Conservation (phyloP, 2,888 invertebrate genomes). For the Cremastinae sp. region DNA sequence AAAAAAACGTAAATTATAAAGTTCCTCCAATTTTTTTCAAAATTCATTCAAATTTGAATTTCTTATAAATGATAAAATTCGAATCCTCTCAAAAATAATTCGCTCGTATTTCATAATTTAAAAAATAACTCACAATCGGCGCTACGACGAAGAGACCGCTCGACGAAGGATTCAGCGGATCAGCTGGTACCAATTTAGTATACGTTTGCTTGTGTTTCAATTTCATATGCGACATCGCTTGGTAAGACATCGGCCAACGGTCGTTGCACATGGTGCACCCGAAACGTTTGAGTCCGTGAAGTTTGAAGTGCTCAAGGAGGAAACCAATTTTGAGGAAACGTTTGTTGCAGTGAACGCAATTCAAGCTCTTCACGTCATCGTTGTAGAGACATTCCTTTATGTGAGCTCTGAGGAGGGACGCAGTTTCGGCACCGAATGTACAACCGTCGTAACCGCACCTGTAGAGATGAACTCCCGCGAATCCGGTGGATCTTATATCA, state of each 20-base stretch:
- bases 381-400: constrained; percentile 74
- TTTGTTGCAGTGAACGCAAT: constrained; percentile 82
- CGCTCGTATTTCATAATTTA: background rate
- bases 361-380: constrained; percentile 68
- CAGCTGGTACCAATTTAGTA: constrained; percentile 79
- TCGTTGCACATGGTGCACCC: constrained; percentile 83
- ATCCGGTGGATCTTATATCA: constrained; percentile 76
- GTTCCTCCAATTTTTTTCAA: no score
- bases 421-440: constrained; percentile 73
- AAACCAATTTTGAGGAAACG: constrained; percentile 79
- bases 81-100: background rate
- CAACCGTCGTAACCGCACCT: constrained; percentile 81
- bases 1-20: background rate
- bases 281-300: constrained; percentile 83
- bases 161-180: constrained; percentile 79
- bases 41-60: no score
- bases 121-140: constrained; percentile 74
- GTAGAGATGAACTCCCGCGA: constrained; percentile 80
- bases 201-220: constrained; percentile 80
- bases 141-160: constrained; percentile 82
- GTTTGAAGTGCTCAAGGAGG: constrained; percentile 83
- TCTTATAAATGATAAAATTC: no score
- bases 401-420: constrained; percentile 78
- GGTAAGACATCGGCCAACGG: constrained; percentile 71
- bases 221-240: constrained; percentile 81